Evolutionary conservation across 2,888 invertebrate genomes (phyloP).

Genomic region (Dorcus parallelipipedus): DNA sequence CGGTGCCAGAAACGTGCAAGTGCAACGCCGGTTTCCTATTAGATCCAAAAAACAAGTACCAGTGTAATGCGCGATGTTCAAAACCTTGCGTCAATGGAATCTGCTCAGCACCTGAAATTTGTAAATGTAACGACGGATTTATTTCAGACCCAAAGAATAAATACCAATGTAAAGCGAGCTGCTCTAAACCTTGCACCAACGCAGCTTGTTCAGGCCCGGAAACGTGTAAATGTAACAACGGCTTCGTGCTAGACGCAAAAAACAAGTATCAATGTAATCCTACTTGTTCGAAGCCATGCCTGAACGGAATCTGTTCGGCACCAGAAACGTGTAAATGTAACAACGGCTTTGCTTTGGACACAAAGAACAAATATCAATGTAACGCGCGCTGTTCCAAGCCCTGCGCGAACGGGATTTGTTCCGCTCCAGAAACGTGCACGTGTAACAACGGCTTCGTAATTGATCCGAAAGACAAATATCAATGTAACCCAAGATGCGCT

Average conservation of each 20-base stretch:
- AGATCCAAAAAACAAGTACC: constrained; percentile 34
- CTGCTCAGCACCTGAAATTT: constrained; percentile 36
- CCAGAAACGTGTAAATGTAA: constrained; percentile 22
- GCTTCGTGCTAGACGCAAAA: constrained; percentile 11
- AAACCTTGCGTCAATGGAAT: constrained; percentile 45
- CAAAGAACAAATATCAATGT: constrained; percentile 18
- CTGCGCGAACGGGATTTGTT: constrained; percentile 19
- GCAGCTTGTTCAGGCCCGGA: constrained; percentile 22
- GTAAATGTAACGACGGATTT: constrained; percentile 19
- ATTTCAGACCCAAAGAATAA: constrained; percentile 12
- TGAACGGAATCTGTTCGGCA: constrained; percentile 20
- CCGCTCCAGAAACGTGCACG: constrained; percentile 19
- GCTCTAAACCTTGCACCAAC: constrained; percentile 19
- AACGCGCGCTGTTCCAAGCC: constrained; percentile 19
- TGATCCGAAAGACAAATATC: constrained; percentile 16
- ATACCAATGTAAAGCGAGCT: constrained; percentile 22
- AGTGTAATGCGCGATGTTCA: constrained; percentile 30
- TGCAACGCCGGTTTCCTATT: constrained; percentile 15
- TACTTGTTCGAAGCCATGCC: constrained; percentile 16
- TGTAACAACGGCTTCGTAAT: constrained; percentile 16
- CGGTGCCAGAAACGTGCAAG: constrained; percentile 36
- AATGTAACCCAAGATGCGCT: constrained; percentile 34
- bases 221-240: constrained; percentile 14
- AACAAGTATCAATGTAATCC: constrained; percentile 18
- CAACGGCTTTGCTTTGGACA: constrained; percentile 14